Percentiles rank a stretch among this genome's conserved stretches.
These are phyloP conservation scores for Caenorhabditis wallacei DNA, from an alignment of 2,888 invertebrate species.

Conservation along the genomic window DNA sequence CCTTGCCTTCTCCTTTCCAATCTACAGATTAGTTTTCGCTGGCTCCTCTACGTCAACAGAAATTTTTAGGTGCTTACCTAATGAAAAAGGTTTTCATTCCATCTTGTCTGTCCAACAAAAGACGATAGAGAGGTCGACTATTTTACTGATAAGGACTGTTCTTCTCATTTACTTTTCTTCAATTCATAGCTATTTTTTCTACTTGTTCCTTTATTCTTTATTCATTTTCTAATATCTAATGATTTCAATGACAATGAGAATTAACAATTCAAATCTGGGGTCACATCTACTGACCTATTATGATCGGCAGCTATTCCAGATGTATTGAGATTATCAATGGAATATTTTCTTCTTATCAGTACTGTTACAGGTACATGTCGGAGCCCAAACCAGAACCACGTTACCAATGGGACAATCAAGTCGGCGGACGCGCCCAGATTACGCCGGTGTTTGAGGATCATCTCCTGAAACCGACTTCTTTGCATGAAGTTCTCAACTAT, in stretches of 20 bases:
- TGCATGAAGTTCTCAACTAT: slow-evolving; percentile 23
- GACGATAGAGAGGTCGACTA: slow-evolving; percentile 51
- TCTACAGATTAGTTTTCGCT: slow-evolving; percentile 19
- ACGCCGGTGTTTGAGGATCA: slow-evolving; percentile 18
- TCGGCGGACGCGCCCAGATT: slow-evolving; percentile 19
- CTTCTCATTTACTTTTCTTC: neutral
- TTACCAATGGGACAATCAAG: too few species aligned
- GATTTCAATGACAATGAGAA: too few species aligned
- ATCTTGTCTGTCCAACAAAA: slow-evolving; percentile 43
- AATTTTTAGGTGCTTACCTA: slow-evolving; percentile 1
- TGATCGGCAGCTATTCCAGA: neutral
- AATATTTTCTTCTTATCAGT: neutral
- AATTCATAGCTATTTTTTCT: neutral
- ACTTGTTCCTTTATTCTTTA: neutral
- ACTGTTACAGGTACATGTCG: slow-evolving; percentile 1
- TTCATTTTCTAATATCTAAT: neutral
- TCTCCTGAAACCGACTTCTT: slow-evolving; percentile 28
- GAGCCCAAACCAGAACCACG: too few species aligned
- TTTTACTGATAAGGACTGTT: slow-evolving; percentile 34
- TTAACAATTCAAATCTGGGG: too few species aligned
- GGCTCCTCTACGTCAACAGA: slow-evolving; percentile 17
- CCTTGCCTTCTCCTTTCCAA: slow-evolving; percentile 2
- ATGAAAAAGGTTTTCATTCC: slow-evolving; percentile 7
- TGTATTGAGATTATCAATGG: neutral
- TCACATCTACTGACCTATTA: too few species aligned